These are phyloP conservation scores for Eclectus roratus DNA, from an alignment of 2,113 vertebrate genomes.

Conservation along the genomic window DNA sequence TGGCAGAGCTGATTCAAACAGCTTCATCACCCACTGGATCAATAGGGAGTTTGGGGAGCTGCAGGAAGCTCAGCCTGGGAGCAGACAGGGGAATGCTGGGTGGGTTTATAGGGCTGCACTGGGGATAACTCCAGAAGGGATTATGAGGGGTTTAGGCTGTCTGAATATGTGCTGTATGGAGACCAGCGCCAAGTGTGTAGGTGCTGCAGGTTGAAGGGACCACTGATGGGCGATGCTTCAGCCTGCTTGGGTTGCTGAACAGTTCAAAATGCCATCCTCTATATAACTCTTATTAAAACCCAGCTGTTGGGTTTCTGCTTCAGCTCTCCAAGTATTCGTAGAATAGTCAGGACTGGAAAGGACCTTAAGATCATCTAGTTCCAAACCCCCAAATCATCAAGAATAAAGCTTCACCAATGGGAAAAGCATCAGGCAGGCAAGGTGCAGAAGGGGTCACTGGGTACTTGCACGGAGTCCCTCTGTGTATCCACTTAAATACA, in stretches of 20 bases:
- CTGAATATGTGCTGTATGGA: accelerated
- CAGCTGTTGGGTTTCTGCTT: background rate
- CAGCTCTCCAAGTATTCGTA: background rate
- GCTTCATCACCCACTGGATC: conserved; percentile 63
- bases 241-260: background rate
- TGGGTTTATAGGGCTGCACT: background rate
- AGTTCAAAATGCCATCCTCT: background rate
- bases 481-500: accelerated
- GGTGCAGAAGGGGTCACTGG: accelerated
- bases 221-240: background rate
- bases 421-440: background rate
- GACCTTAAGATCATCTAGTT: background rate
- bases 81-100: accelerated
- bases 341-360: background rate
- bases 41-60: background rate
- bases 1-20: conserved; percentile 25
- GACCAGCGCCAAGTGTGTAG: accelerated
- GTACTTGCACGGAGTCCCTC: accelerated
- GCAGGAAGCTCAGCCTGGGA: background rate
- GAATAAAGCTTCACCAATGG: background rate
- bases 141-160: background rate
- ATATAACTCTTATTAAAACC: background rate
- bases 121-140: too few species aligned
- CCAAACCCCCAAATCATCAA: background rate
- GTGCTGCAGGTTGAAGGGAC: background rate